phyloP scores from a whole-genome alignment of 2,888 invertebrate genomes.

The Athrips mouffetella region DNA sequence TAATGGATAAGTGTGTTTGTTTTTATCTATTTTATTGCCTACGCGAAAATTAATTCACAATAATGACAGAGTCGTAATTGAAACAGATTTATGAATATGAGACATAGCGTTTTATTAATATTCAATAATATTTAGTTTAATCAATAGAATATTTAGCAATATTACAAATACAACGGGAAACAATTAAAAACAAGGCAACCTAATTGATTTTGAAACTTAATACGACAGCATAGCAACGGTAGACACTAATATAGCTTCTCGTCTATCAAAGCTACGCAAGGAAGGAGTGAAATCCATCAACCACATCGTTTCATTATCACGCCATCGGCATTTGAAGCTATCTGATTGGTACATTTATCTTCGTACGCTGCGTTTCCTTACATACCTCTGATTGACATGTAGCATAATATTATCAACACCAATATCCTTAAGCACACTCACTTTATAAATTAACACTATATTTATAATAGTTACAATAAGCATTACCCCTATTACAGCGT shows the following conservation, averaged over 20 bases:
- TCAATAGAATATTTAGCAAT: slow-evolving; percentile 76
- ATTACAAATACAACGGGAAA: slow-evolving; percentile 77
- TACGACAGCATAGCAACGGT: slow-evolving; percentile 60
- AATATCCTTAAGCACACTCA: slow-evolving; percentile 66
- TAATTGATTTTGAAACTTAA: slow-evolving; percentile 69
- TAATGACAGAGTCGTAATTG: slow-evolving; percentile 22
- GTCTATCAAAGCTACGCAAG: too few relatives aligned
- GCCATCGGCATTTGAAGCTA: too few relatives aligned
- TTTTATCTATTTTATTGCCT: background rate
- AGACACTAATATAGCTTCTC: too few relatives aligned
- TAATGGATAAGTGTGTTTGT: background rate
- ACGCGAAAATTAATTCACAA: too few relatives aligned
- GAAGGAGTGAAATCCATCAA: too few relatives aligned
- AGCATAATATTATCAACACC: slow-evolving; percentile 52
- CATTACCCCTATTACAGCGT: slow-evolving; percentile 9
- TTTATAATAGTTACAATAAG: slow-evolving; percentile 41
- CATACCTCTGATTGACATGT: too few relatives aligned
- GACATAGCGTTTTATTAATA: slow-evolving; percentile 75
- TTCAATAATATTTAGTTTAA: slow-evolving; percentile 69
- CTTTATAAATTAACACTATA: slow-evolving; percentile 55
- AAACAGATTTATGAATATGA: slow-evolving; percentile 62
- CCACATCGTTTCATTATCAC: too few relatives aligned
- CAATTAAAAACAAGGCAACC: slow-evolving; percentile 70
- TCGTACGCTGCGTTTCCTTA: too few relatives aligned
- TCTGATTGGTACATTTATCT: too few relatives aligned